A percentile compares a stretch with the other conserved stretches of the same genome.
These are phyloP conservation scores for Rhagologus leucostigma DNA, from an alignment of 2,113 vertebrate genomes.

Conservation along the genomic window DNA sequence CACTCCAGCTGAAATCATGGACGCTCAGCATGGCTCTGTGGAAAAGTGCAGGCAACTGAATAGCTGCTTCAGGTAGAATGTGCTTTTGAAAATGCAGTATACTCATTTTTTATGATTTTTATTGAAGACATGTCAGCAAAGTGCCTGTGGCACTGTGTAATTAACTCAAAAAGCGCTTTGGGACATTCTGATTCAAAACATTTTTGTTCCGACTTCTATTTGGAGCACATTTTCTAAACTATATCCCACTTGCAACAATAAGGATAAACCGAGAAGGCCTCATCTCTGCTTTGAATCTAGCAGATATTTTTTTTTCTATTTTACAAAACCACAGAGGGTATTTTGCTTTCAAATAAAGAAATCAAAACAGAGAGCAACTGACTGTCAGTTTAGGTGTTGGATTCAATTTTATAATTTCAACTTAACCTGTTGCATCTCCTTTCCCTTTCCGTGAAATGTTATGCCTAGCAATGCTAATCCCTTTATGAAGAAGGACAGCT, in stretches of 20 bases:
- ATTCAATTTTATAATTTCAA: not conserved
- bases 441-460: not conserved
- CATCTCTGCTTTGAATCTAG: not conserved
- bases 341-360: not conserved
- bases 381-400: not conserved
- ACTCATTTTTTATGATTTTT: not conserved
- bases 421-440: not conserved
- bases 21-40: fast-evolving
- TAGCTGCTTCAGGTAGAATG: not conserved
- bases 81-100: not conserved
- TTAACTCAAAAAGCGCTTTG: not conserved
- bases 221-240: not conserved
- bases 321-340: not conserved
- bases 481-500: slow-evolving; percentile 22
- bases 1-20: not conserved
- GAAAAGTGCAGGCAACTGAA: fast-evolving
- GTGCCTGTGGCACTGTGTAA: not conserved
- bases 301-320: not conserved
- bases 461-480: not conserved
- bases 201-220: not conserved
- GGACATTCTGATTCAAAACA: not conserved
- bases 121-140: not conserved
- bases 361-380: not conserved
- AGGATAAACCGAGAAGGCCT: not conserved
- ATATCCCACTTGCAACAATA: not conserved